Percentiles rank a stretch among this genome's conserved stretches.
Conservation (phyloP, 2,888 invertebrate species). For the Leptopilina syphax region DNA sequence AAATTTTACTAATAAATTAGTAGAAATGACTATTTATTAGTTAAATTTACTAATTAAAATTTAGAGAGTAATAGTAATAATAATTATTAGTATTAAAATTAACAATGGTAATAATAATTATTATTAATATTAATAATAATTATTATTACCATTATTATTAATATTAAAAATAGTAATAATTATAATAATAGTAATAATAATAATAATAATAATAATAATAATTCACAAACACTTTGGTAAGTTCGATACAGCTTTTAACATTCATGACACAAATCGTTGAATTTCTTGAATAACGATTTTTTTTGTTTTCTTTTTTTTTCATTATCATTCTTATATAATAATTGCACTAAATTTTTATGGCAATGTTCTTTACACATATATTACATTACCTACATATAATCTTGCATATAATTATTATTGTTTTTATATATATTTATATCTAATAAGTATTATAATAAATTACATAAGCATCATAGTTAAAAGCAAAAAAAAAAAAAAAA, state of each 20-base stretch:
- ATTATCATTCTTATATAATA: not conserved
- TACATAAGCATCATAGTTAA: conserved; percentile 30
- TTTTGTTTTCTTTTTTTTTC: not conserved
- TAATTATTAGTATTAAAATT: too few relatives aligned
- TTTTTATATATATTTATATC: conserved; percentile 42
- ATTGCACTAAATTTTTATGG: conserved; percentile 40
- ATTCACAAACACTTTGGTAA: conserved; percentile 39
- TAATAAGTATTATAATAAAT: conserved; percentile 43
- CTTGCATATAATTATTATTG: conserved; percentile 40
- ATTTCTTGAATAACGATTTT: conserved; percentile 36
- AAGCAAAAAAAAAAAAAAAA: conserved; percentile 14
- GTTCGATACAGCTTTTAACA: conserved; percentile 28
- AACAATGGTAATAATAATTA: too few relatives aligned
- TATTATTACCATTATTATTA: too few relatives aligned
- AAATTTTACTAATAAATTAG: too few relatives aligned
- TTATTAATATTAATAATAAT: too few relatives aligned
- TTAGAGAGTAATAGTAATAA: too few relatives aligned
- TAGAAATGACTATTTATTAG: too few relatives aligned
- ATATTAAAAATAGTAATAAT: too few relatives aligned
- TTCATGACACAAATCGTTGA: conserved; percentile 17
- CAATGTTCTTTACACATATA: conserved; percentile 41
- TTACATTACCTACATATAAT: conserved; percentile 42
- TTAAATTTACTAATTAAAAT: too few relatives aligned
- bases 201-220: not conserved
- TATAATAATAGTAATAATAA: too few relatives aligned